These are phyloP conservation scores for Zaprionus lachaisei DNA, from an alignment of 1,140 invertebrate genomes.

Conservation along the genomic window DNA sequence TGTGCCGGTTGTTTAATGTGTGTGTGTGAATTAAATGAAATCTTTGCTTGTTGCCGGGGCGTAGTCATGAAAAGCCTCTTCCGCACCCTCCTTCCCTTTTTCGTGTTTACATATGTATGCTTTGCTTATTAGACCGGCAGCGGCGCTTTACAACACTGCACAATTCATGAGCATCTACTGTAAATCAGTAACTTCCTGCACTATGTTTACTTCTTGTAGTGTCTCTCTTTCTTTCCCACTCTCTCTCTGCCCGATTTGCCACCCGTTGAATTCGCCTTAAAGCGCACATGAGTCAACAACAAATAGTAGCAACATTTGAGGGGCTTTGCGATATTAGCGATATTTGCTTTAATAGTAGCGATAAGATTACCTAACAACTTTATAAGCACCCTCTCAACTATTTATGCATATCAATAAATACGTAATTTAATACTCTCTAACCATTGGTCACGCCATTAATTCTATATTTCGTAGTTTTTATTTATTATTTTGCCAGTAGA, in stretches of 20 bases:
- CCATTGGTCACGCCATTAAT: slow-evolving; percentile 60
- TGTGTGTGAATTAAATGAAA: slow-evolving; percentile 23
- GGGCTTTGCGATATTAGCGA: slow-evolving; percentile 21
- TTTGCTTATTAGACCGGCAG: slow-evolving; percentile 34
- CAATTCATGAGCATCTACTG: neutral
- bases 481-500: slow-evolving; percentile 4
- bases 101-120: slow-evolving; percentile 15
- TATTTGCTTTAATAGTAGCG: slow-evolving; percentile 37
- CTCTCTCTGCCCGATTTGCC: neutral
- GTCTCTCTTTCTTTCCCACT: neutral
- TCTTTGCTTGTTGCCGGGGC: slow-evolving; percentile 51
- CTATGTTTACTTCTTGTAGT: neutral
- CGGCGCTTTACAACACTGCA: slow-evolving; percentile 40
- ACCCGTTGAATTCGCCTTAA: neutral
- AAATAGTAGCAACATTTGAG: slow-evolving; percentile 21
- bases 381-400: slow-evolving; percentile 22
- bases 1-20: slow-evolving; percentile 23
- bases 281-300: slow-evolving; percentile 38
- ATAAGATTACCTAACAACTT: slow-evolving; percentile 47
- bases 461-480: neutral
- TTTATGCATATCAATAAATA: slow-evolving; percentile 40
- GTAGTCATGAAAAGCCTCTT: slow-evolving; percentile 48
- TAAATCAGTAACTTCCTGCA: neutral
- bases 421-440: slow-evolving; percentile 25
- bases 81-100: neutral